Conservation (phyloP, 1,140 invertebrate genomes). For the Galendromus occidentalis region DNA sequence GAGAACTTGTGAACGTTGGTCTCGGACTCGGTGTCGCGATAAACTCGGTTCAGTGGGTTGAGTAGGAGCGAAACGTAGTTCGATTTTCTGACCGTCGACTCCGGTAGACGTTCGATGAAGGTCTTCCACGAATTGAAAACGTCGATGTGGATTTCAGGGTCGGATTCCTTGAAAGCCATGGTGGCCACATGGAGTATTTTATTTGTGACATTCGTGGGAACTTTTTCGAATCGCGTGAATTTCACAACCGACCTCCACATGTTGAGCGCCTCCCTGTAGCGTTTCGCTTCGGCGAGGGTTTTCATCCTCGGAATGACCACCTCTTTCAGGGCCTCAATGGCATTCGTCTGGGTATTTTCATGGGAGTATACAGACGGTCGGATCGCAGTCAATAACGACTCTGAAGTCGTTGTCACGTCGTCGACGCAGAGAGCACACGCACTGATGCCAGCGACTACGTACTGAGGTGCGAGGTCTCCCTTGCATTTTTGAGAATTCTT, state of each 20-base stretch:
- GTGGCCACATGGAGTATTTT: neutral
- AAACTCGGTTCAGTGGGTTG: constrained; percentile 1
- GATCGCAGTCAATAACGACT: neutral
- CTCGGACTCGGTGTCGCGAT: neutral
- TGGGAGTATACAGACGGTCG: neutral
- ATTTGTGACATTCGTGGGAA: neutral
- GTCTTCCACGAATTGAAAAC: neutral
- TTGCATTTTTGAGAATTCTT: too few species aligned
- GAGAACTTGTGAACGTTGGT: neutral
- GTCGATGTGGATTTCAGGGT: neutral
- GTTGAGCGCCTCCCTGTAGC: neutral
- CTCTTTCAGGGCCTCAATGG: neutral
- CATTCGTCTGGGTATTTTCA: neutral
- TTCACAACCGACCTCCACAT: neutral
- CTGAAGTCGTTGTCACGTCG: too few species aligned
- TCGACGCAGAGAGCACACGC: too few species aligned
- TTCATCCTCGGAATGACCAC: neutral
- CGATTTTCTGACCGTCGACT: neutral
- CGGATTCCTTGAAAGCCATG: neutral
- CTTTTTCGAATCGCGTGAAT: neutral
- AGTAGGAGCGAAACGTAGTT: neutral
- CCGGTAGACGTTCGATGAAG: neutral
- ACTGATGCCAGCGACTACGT: too few species aligned
- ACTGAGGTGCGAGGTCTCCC: too few species aligned
- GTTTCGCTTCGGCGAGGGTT: neutral